These are phyloP conservation scores for human (Homo sapiens) DNA, from an alignment of 2,113 vertebrate species.

Conservation along the genomic window GRCh38 chr6:127984501-127985000, in stretches of 20 bases:
- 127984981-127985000: background rate
- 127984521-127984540: background rate
- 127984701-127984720: conserved; percentile 36
- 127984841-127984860: background rate
- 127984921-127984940: background rate
- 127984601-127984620: background rate
- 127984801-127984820: conserved; percentile 52
- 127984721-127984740: background rate
- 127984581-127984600: background rate
- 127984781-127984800: conserved; percentile 42
- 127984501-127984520: conserved; percentile 25
- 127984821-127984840: conserved; percentile 52
- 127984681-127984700: background rate
- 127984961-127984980: conserved; percentile 36
- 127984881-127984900: background rate
- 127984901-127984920: background rate
- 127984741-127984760: background rate
- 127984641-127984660: background rate
- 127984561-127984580: background rate
- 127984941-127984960: conserved; percentile 45
- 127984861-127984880: background rate
- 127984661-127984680: conserved; percentile 37
- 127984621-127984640: conserved; percentile 42
- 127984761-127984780: conserved; percentile 23
- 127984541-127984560: background rate